Conservation (phyloP, 2,888 invertebrate genomes). For the Cactoblastis cactorum region DNA sequence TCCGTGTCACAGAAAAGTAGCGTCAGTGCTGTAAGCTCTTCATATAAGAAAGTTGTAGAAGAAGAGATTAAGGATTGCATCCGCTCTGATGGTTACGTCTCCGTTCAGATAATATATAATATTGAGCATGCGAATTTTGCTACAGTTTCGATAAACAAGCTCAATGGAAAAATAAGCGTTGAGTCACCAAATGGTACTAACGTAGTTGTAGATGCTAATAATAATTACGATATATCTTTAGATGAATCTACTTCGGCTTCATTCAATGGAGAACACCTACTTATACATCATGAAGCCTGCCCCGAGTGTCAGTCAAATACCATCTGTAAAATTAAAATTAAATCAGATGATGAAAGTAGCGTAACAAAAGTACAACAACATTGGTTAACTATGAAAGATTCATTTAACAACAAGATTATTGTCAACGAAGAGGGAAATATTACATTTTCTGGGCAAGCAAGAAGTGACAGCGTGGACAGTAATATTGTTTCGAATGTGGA, state of each 20-base stretch:
- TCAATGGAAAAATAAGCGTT: conserved; percentile 43
- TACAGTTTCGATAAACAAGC: conserved; percentile 66
- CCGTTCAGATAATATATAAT: conserved; percentile 49
- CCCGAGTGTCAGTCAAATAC: conserved; percentile 48
- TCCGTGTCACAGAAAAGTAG: conserved; percentile 44
- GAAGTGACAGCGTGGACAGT: conserved; percentile 21
- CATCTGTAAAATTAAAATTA: conserved; percentile 49
- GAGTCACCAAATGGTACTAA: conserved; percentile 56
- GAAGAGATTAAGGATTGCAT: conserved; percentile 30
- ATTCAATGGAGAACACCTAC: conserved; percentile 53
- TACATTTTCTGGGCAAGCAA: conserved; percentile 37
- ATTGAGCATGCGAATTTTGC: conserved; percentile 76
- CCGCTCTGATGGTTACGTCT: conserved; percentile 55
- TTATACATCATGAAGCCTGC: conserved; percentile 53
- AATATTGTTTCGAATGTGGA: conserved; percentile 7
- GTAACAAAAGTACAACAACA: conserved; percentile 35
- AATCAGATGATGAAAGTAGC: conserved; percentile 31
- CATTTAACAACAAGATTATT: conserved; percentile 48
- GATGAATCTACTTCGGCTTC: conserved; percentile 49
- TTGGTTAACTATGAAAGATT: conserved; percentile 65
- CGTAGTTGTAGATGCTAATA: conserved; percentile 41
- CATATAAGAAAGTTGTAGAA: conserved; percentile 31
- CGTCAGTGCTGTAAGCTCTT: conserved; percentile 29
- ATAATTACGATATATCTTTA: conserved; percentile 50
- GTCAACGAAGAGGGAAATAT: conserved; percentile 61